Evolutionary conservation across 2,797 vertebrate genomes (phyloP).

Genomic region (Mus spretus): DNA sequence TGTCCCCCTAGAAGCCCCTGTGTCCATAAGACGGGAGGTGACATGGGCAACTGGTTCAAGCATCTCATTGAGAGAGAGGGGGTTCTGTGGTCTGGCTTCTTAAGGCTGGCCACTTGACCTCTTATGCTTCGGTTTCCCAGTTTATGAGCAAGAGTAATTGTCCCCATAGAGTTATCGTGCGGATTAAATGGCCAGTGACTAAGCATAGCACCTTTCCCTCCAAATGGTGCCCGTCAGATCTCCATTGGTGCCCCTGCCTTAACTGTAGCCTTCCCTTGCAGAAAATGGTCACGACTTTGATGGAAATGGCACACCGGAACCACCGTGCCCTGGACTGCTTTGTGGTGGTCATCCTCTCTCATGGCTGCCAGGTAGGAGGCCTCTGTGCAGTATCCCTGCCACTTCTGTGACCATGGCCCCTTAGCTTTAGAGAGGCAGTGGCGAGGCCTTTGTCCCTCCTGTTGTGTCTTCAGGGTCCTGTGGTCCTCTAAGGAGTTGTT

Average conservation of each 20-base stretch:
- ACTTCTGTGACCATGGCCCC: background rate
- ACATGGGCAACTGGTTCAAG: background rate
- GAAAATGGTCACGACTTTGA: conserved; percentile 91
- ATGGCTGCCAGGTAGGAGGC: conserved; percentile 94
- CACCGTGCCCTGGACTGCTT: conserved; percentile 94
- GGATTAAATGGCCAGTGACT: background rate
- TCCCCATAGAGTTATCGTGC: rapidly evolving
- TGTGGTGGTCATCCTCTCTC: conserved; percentile 95
- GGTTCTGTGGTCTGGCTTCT: background rate
- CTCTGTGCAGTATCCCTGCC: rapidly evolving
- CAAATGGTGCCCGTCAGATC: background rate
- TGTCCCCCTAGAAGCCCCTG: background rate
- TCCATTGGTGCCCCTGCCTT: rapidly evolving
- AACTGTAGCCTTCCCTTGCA: conserved; percentile 76
- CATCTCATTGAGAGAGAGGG: background rate
- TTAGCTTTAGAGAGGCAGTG: background rate
- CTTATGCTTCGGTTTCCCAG: background rate
- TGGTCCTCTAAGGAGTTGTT: background rate
- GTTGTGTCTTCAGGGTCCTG: background rate
- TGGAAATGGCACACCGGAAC: conserved; percentile 89
- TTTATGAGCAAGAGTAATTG: background rate
- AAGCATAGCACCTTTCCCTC: background rate
- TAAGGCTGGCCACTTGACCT: rapidly evolving
- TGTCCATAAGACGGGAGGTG: background rate
- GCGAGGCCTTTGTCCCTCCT: background rate